phyloP scores from a whole-genome alignment of 1,140 invertebrate species.

The Andrena cerasifolii region DNA sequence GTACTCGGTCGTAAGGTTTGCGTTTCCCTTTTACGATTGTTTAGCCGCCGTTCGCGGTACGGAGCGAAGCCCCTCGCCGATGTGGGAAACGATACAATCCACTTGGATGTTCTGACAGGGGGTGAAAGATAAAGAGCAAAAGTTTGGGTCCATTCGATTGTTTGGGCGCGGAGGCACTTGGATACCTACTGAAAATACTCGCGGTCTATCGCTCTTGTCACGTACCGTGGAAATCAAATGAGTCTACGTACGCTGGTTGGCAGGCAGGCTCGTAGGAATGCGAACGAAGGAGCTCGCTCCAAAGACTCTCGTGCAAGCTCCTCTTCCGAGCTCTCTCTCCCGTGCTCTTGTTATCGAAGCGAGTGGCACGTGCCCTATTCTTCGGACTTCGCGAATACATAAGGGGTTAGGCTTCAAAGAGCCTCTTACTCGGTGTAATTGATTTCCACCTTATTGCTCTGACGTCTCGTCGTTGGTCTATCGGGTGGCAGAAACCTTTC shows the following conservation, averaged over 20 bases:
- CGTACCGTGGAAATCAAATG: constrained; percentile 72
- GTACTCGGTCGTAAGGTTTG: constrained; percentile 15
- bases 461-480: not conserved
- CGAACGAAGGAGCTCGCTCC: constrained; percentile 39
- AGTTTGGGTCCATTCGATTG: constrained; percentile 33
- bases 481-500: not conserved
- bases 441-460: not conserved
- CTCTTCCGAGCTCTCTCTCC: not conserved
- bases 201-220: constrained; percentile 65
- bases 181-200: constrained; percentile 52
- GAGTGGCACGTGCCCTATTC: constrained; percentile 11
- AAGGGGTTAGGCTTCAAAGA: constrained; percentile 1
- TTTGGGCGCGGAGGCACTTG: not conserved
- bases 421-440: constrained; percentile 15
- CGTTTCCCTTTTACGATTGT: constrained; percentile 7
- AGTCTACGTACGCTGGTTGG: constrained; percentile 55
- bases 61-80: constrained; percentile 33
- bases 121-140: constrained; percentile 39
- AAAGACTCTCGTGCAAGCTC: not conserved
- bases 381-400: not conserved
- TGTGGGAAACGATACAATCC: constrained; percentile 61
- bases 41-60: not conserved
- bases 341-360: not conserved
- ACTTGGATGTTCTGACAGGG: constrained; percentile 54
- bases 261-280: constrained; percentile 50